Base-by-base conservation (phyloP, 2,888 invertebrate genomes). In the Lasioglossum pauxillum region DNA sequence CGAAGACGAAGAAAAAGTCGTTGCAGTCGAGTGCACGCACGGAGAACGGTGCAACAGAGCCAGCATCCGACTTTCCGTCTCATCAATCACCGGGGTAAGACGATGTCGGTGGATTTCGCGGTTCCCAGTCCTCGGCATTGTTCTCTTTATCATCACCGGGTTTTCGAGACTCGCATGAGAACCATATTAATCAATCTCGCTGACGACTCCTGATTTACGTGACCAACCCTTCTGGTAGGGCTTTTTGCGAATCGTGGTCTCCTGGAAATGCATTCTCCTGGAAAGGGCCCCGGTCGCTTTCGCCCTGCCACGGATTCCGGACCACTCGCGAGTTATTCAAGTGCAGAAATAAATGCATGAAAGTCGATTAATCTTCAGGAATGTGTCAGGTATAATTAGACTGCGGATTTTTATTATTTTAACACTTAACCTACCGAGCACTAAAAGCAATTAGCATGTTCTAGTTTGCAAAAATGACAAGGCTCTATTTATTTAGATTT, bases 171-270 rank as follows among this genome's bases (percentile, higher is more conserved):
- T 67, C 83, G 78, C 80, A 80, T 76, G 53, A 77, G 49, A 60
- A 31, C 57, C 53, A 31, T 83, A 83, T 83, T 83, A 83, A 83
- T 82, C 83, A 82, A 76, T 64, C 64, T 75, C 53, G 8, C 23
- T 41, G 71, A 10, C 75, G 71, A 76, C 82, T 41, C n/a, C n/a
- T 46, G 46, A 44, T 49, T 76, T 64, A 60, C 72, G 75, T 76
- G 75, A 53, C 69, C 67, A 19, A 19, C 8, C 31, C 16, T 19
- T 31, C 7, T 35, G 7, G 46, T 16, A 5, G 46, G 7, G 7
- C 19, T 16, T 67, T 35, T 67, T 35, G 31, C 19, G 67, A 19
- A 31, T 0, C 64, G 16, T 1, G 27, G 14, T 49, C 27, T 14
- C 19, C 8, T 8, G 35, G 67, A 19, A 67, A 27, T 67, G 67